Conservation (phyloP, 1,140 invertebrate species). For the Psix sp. region DNA sequence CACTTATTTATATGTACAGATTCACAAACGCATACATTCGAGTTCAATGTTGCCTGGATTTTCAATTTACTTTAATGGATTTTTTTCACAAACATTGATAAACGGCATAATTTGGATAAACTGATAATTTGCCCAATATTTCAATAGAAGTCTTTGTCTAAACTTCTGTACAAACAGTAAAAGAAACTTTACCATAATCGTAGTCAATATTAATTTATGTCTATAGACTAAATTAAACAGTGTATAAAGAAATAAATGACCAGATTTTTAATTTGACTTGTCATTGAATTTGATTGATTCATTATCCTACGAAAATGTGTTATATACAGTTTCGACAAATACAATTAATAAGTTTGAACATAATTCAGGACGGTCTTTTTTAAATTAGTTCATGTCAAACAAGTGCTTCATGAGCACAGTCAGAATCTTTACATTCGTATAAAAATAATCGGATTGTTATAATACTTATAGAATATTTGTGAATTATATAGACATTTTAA, state of each 20-base stretch:
- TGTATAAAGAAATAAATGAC: slow-evolving; percentile 35
- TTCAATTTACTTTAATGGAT: background rate
- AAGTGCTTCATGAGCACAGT: slow-evolving; percentile 53
- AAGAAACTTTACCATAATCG: slow-evolving; percentile 11
- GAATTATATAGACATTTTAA: slow-evolving; percentile 42
- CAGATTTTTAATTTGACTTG: slow-evolving; percentile 54
- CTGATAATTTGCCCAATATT: no score
- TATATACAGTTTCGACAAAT: slow-evolving; percentile 51
- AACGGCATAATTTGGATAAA: no score
- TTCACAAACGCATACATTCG: slow-evolving; percentile 27
- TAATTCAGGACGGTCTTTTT: slow-evolving; percentile 36
- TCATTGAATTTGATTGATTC: slow-evolving; percentile 52
- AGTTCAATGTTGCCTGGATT: background rate
- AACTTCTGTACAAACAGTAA: no score
- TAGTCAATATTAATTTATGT: slow-evolving; percentile 23
- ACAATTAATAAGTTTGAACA: slow-evolving; percentile 30
- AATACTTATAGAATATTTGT: slow-evolving; percentile 50
- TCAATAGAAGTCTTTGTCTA: background rate
- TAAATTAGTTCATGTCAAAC: slow-evolving; percentile 31
- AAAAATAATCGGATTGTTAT: slow-evolving; percentile 42
- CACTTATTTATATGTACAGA: slow-evolving; percentile 42
- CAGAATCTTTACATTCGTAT: slow-evolving; percentile 57
- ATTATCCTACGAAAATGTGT: slow-evolving; percentile 40
- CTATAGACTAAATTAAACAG: slow-evolving; percentile 39
- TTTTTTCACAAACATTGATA: no score